Evolutionary conservation across 2,888 invertebrate genomes (phyloP).

Genomic region (Pomacea canaliculata): DNA sequence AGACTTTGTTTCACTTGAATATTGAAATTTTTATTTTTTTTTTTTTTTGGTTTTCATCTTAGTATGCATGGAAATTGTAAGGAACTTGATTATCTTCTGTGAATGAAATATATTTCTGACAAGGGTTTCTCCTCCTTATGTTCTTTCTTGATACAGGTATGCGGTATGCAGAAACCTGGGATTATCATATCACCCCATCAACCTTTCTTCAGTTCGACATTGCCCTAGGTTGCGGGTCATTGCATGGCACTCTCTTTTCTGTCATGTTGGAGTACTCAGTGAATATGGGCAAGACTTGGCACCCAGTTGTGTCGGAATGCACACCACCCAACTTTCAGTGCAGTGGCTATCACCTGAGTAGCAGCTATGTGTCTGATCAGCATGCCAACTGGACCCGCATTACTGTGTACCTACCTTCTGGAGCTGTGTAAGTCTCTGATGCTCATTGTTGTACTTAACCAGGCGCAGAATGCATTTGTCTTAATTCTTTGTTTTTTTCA

Average conservation of each 20-base stretch:
- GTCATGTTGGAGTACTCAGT: conserved; percentile 69
- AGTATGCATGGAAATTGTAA: too few species aligned
- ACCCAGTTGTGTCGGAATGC: conserved; percentile 66
- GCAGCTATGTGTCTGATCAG: conserved; percentile 61
- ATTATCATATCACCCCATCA: conserved; percentile 66
- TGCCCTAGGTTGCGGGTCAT: conserved; percentile 67
- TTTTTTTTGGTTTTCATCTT: too few species aligned
- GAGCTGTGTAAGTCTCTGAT: conserved; percentile 63
- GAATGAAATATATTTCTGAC: too few species aligned
- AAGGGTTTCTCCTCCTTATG: too few species aligned
- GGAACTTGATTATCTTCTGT: too few species aligned
- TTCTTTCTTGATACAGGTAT: conserved; percentile 35
- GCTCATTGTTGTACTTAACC: not conserved
- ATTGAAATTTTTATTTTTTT: too few species aligned
- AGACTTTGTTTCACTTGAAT: too few species aligned
- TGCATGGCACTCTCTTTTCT: conserved; percentile 59
- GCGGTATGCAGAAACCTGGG: conserved; percentile 70
- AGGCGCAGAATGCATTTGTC: too few species aligned
- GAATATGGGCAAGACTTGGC: conserved; percentile 69
- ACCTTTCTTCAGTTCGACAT: conserved; percentile 71
- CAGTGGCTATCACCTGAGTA: conserved; percentile 65
- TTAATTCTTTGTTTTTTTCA: too few species aligned
- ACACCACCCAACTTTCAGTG: conserved; percentile 69
- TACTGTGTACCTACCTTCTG: conserved; percentile 66
- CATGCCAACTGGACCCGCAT: conserved; percentile 68